These are phyloP conservation scores for Natator depressus DNA, from an alignment of 2,113 vertebrate species.

Conservation along the genomic window DNA sequence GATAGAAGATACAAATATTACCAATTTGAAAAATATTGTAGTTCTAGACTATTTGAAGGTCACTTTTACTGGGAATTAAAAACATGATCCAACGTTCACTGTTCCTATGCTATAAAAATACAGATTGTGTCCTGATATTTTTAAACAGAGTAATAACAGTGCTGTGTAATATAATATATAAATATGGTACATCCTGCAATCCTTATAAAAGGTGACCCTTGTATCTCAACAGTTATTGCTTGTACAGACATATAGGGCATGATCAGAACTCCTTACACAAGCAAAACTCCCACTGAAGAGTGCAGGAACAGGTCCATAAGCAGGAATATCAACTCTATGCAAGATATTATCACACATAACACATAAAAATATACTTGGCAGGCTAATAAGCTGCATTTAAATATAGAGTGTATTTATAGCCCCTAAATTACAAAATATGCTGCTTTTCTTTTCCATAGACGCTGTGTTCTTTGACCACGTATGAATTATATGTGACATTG, in stretches of 20 bases:
- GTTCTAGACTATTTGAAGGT: background rate
- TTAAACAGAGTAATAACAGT: background rate
- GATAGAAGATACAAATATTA: background rate
- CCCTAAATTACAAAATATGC: conserved; percentile 31
- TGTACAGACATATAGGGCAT: background rate
- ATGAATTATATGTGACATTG: conserved; percentile 3
- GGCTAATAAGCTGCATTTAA: conserved; percentile 26
- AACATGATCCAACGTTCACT: background rate
- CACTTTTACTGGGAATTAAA: background rate
- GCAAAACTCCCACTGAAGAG: background rate
- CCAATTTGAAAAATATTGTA: background rate
- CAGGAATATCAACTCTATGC: conserved; percentile 6
- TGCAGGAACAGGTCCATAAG: conserved; percentile 7
- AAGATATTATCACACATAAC: conserved; percentile 16
- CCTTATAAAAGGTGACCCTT: background rate
- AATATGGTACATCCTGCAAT: background rate
- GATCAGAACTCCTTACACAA: conserved; percentile 31
- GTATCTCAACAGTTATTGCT: background rate
- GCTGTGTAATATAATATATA: background rate
- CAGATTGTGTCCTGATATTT: background rate
- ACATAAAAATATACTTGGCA: conserved; percentile 4
- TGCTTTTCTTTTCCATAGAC: background rate
- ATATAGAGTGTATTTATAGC: conserved; percentile 44
- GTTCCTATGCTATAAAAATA: background rate
- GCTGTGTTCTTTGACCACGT: background rate